Evolutionary conservation across 2,888 invertebrate species (phyloP).

Genomic region (Scaptomyza flava): DNA sequence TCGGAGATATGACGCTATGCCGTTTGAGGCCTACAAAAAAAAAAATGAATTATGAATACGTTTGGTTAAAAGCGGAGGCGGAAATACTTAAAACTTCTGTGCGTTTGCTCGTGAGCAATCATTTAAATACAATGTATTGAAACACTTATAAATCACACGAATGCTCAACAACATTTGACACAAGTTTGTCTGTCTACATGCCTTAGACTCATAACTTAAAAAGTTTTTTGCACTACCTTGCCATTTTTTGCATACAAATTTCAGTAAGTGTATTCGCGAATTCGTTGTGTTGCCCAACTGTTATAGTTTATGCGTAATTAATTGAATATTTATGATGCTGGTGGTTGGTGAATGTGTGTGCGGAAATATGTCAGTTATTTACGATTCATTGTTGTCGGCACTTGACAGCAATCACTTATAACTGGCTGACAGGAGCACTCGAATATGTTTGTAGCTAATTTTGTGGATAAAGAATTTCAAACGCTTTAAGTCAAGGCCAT

Average conservation of each 20-base stretch:
- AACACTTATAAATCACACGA: constrained; percentile 68
- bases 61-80: constrained; percentile 67
- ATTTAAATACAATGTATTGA: constrained; percentile 69
- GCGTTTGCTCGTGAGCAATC: constrained; percentile 36
- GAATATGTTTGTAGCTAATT: constrained; percentile 33
- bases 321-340: constrained; percentile 68
- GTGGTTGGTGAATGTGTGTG: constrained; percentile 73
- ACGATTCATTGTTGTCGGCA: constrained; percentile 70
- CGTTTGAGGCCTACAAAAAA: constrained; percentile 26
- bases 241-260: background rate
- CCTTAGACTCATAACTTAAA: constrained; percentile 19
- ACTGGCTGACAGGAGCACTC: constrained; percentile 42
- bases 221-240: too few species aligned
- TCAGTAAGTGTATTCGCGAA: constrained; percentile 4
- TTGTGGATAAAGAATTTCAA: constrained; percentile 35
- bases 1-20: too few species aligned
- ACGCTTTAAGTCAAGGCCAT: constrained; percentile 28
- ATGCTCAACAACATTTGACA: constrained; percentile 42
- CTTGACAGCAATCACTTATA: constrained; percentile 63
- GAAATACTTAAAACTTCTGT: constrained; percentile 59
- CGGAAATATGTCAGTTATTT: constrained; percentile 70
- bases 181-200: constrained; percentile 30
- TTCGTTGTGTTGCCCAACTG: constrained; percentile 26
- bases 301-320: constrained; percentile 59
- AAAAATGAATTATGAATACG: constrained; percentile 9